Percentiles rank a stretch among this genome's conserved stretches.
Evolutionary conservation across 2,888 invertebrate genomes (phyloP).

Genomic region (Choristoneura rosaceana): DNA sequence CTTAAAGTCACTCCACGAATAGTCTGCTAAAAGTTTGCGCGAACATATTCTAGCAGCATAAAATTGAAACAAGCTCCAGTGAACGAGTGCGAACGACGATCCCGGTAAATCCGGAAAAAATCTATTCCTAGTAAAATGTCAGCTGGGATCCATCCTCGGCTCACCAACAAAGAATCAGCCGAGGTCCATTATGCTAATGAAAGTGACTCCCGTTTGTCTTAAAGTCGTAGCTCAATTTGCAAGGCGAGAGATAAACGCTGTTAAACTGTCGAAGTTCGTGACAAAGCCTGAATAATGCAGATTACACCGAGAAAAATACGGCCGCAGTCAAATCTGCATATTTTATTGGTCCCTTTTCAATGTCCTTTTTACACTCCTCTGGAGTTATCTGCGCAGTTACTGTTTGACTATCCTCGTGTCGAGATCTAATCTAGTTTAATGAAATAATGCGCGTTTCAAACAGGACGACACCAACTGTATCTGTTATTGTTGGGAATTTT

Average conservation of each 20-base stretch:
- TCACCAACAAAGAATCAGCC: constrained; percentile 81
- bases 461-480: not conserved
- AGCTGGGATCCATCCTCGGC: constrained; percentile 70
- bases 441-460: constrained; percentile 6
- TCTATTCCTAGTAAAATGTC: constrained; percentile 55
- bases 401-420: constrained; percentile 40
- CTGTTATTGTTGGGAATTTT: constrained; percentile 5
- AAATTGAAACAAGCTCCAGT: constrained; percentile 22
- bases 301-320: constrained; percentile 85
- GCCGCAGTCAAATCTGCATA: constrained; percentile 84
- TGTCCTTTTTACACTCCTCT: constrained; percentile 67
- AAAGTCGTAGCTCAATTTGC: constrained; percentile 86
- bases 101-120: constrained; percentile 36
- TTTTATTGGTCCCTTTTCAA: constrained; percentile 82
- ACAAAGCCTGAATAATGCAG: constrained; percentile 86
- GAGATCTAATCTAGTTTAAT: constrained; percentile 28
- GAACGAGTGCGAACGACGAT: constrained; percentile 16
- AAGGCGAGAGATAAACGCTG: constrained; percentile 85
- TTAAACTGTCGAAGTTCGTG: constrained; percentile 86
- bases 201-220: constrained; percentile 85
- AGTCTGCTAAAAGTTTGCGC: constrained; percentile 10
- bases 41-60: constrained; percentile 7
- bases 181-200: constrained; percentile 84
- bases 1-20: not conserved
- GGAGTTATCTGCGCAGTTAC: constrained; percentile 56